phyloP scores from a whole-genome alignment of 2,113 vertebrate genomes.

The Dromaius novaehollandiae region DNA sequence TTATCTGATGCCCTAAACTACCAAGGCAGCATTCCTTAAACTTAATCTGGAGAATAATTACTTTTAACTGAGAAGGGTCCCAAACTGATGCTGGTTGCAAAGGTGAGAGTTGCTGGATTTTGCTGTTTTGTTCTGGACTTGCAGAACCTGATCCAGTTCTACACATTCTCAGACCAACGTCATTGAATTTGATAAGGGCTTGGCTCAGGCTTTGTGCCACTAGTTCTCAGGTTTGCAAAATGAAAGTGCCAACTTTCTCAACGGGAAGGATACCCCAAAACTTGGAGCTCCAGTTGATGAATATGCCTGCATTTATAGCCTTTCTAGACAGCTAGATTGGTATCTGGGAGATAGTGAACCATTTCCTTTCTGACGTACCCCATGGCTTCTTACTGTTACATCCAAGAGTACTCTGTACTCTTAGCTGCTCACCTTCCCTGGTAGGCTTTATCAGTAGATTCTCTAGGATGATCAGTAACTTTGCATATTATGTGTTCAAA shows the following conservation, averaged over 20 bases:
- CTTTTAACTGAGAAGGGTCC: neutral
- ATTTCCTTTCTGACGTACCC: neutral
- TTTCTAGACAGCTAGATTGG: neutral
- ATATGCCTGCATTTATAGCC: neutral
- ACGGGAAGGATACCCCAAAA: neutral
- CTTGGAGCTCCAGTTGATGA: neutral
- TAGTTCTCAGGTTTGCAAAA: neutral
- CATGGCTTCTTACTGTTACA: neutral
- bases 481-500: neutral
- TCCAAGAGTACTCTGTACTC: neutral
- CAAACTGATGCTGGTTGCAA: neutral
- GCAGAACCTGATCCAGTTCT: neutral
- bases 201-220: neutral
- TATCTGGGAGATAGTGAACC: neutral
- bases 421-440: accelerated
- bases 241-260: neutral
- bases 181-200: neutral
- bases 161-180: no score
- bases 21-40: neutral
- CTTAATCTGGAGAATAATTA: neutral
- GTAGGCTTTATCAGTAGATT: neutral
- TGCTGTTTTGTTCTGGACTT: neutral
- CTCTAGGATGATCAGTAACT: neutral
- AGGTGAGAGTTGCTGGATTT: neutral
- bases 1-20: neutral